phyloP scores from a whole-genome alignment of 2,888 invertebrate species.

The Galerucella pusilla region DNA sequence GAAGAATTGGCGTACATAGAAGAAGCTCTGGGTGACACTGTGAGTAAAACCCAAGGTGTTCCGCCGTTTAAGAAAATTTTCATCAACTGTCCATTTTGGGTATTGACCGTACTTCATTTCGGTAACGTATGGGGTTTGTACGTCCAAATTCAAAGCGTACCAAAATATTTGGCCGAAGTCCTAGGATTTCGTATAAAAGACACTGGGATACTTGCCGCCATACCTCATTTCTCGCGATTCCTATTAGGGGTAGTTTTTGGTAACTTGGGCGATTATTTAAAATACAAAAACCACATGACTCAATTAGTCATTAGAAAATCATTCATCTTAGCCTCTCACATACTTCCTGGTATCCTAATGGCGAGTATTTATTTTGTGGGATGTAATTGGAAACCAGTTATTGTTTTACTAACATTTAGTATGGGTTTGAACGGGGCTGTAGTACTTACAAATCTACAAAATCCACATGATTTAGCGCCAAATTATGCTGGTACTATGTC shows the following conservation, averaged over 20 bases:
- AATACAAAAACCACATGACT: conserved; percentile 39
- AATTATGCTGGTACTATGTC: too few species aligned
- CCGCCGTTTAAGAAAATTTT: too few species aligned
- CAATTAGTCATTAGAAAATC: conserved; percentile 39
- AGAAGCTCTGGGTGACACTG: conserved; percentile 48
- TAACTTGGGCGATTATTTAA: conserved; percentile 48
- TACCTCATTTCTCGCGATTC: conserved; percentile 51
- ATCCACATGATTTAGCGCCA: too few species aligned
- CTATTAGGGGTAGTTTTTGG: conserved; percentile 50
- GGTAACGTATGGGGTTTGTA: conserved; percentile 82
- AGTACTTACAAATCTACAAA: too few species aligned
- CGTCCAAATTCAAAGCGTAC: conserved; percentile 80
- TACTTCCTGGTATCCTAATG: too few species aligned
- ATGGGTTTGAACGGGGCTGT: too few species aligned
- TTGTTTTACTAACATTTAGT: too few species aligned
- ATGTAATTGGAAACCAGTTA: too few species aligned
- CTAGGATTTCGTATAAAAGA: conserved; percentile 68
- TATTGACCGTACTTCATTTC: conserved; percentile 71
- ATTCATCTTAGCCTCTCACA: neutral
- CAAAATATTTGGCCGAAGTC: conserved; percentile 78
- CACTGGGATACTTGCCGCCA: conserved; percentile 44
- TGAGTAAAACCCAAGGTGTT: too few species aligned
- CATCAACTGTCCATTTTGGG: too few species aligned
- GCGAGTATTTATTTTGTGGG: too few species aligned
- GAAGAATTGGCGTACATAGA: conserved; percentile 73